Base-by-base conservation (phyloP, 2,888 invertebrate species). In the Drosophila glabriapex region DNA sequence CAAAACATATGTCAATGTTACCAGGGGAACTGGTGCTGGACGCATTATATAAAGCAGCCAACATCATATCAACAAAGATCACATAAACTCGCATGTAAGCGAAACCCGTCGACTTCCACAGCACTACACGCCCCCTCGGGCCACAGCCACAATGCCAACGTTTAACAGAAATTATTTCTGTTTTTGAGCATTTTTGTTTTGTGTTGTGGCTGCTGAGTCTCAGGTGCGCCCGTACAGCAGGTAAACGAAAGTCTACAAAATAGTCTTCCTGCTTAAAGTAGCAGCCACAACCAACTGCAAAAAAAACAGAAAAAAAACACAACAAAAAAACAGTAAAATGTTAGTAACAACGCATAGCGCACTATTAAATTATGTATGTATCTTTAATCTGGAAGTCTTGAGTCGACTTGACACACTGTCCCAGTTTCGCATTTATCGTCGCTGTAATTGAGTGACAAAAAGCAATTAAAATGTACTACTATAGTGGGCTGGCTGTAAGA, bases 391-490 rank as follows among this genome's bases (percentile, higher is more conserved):
- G 72, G 72, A 46, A 69, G 71, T 66, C 53, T 56, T 52, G 46
- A 77, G 56, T 72, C 75, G 66, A 70, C 73, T 90, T 85, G 85
- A 90, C 85, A 85, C 90, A 85, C 86, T 85, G 89, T 89, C 81
- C 89, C 89, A 90, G 74, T 90, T 90, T 90, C 43, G 43, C 43
- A 52, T 54, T 77, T 68, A 68, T 78, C 84, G 70, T 55, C 33
- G 65, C 71, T 35, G 76, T 83, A 90, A 85, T 83, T 83, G 90
- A 90, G 89, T 90, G 83, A 89, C 86, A 90, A 85, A 85, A 88
- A 76, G 78, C 75, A 90, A 88, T 90, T 85, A 90, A 85, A 83
- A 74, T 61, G 69, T 62, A 69, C 53, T 73, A 68, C 61, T 64
- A 60, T 52, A 49, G 56, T 68, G 33, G 41, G n/a, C 54, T n/a